Percentiles rank a stretch among this genome's conserved stretches.
Conservation (phyloP, 2,113 vertebrate species). For the Jacana jacana region DNA sequence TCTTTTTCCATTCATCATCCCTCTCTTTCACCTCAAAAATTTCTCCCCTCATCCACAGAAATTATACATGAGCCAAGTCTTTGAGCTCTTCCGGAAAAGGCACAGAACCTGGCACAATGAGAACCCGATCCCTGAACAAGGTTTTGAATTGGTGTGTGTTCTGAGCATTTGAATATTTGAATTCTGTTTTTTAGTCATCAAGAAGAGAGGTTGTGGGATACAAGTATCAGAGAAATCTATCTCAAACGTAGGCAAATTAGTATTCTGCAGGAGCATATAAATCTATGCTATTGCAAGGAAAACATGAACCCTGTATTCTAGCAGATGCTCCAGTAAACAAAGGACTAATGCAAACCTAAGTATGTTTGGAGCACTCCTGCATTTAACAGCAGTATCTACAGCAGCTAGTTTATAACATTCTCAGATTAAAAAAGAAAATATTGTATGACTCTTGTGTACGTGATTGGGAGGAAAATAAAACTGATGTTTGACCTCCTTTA, state of each 20-base stretch:
- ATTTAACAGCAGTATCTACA: neutral
- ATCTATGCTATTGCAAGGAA: neutral
- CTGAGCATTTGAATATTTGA: neutral
- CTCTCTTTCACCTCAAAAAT: neutral
- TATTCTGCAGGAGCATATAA: neutral
- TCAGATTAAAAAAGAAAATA: neutral
- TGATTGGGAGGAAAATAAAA: neutral
- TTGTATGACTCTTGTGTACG: neutral
- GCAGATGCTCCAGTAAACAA: neutral
- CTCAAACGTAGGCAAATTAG: neutral
- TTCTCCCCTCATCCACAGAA: neutral
- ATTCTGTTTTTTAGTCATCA: neutral
- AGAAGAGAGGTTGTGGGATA: neutral
- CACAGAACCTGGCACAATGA: neutral
- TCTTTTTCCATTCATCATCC: neutral
- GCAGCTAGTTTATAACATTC: neutral
- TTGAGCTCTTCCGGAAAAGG: neutral
- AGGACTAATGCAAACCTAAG: neutral
- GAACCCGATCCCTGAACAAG: neutral
- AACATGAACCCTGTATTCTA: neutral
- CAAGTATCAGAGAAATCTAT: neutral
- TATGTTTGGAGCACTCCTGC: accelerated
- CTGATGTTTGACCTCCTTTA: neutral
- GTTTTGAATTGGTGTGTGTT: neutral
- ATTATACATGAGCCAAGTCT: neutral